These are phyloP conservation scores for Martes martes DNA, from an alignment of 2,113 vertebrate genomes.

Conservation along the genomic window DNA sequence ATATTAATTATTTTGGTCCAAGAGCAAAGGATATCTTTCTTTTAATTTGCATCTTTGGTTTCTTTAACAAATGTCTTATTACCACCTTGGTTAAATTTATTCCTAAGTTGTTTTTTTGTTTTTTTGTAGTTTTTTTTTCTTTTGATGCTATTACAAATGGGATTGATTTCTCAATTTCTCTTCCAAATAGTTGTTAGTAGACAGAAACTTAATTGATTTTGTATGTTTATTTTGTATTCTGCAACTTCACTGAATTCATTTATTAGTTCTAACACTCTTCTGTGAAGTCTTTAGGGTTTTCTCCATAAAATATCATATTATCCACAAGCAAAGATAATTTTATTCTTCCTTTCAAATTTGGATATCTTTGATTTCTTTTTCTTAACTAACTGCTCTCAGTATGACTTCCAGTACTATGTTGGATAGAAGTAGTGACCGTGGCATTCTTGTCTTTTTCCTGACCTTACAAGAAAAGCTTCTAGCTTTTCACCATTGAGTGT, in stretches of 20 bases:
- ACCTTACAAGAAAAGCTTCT: background rate
- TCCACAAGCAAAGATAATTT: background rate
- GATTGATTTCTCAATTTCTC: background rate
- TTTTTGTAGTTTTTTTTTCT: fast-evolving
- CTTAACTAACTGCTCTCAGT: background rate
- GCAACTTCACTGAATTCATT: background rate
- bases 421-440: background rate
- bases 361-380: background rate
- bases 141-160: background rate
- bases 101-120: background rate
- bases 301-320: background rate
- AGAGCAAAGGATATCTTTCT: background rate
- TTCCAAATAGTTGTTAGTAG: background rate
- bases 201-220: background rate
- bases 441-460: background rate
- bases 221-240: background rate
- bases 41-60: background rate
- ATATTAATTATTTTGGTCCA: background rate
- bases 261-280: background rate
- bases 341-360: background rate
- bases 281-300: background rate
- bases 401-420: background rate
- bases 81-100: background rate
- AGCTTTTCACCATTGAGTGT: background rate
- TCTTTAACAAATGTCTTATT: background rate